These are phyloP conservation scores for Lepidothrix coronata DNA, from an alignment of 2,113 vertebrate genomes.

Conservation along the genomic window DNA sequence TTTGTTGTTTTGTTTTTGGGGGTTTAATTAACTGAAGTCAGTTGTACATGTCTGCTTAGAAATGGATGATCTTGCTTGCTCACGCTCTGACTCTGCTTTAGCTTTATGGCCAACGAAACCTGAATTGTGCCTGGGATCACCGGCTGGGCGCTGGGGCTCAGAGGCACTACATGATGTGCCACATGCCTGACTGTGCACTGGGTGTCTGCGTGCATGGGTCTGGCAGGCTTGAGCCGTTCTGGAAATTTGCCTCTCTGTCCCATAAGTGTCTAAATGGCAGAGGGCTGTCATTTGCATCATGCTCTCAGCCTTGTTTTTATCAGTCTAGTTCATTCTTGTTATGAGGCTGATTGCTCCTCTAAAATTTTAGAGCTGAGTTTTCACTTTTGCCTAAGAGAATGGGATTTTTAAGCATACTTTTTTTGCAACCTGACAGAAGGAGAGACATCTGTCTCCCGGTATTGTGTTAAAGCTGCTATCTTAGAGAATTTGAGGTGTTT, in stretches of 20 bases:
- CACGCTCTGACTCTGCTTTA: not conserved
- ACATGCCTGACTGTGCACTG: rapidly evolving
- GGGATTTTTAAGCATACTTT: not conserved
- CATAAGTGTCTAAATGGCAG: not conserved
- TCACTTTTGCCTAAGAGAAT: not conserved
- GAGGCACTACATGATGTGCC: rapidly evolving
- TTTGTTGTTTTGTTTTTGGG: not conserved
- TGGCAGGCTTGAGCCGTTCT: not conserved
- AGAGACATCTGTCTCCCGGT: rapidly evolving
- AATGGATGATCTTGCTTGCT: not conserved
- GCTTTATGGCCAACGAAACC: not conserved
- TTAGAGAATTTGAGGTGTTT: not conserved
- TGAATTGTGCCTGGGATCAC: not conserved
- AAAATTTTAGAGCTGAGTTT: not conserved
- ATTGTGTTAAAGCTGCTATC: not conserved
- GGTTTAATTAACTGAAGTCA: not conserved
- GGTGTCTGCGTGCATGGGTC: not conserved
- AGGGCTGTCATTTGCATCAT: not conserved
- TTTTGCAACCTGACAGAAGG: not conserved
- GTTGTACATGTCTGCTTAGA: not conserved
- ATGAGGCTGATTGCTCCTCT: not conserved
- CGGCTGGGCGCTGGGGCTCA: not conserved
- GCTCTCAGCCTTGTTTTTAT: not conserved
- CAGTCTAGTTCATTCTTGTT: not conserved
- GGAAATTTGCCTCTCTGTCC: not conserved